Evolutionary conservation across 2,113 vertebrate genomes (phyloP).

Genomic region (Xenopus tropicalis): UCB_Xtro_10.0 CM004448.2:99870501-99871000

Average conservation of each 20-base stretch:
- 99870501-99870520: slow-evolving; percentile 74
- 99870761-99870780: slow-evolving; percentile 81
- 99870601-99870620: slow-evolving; percentile 44
- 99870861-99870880: slow-evolving; percentile 79
- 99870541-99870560: slow-evolving; percentile 55
- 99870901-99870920: slow-evolving; percentile 59
- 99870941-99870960: slow-evolving; percentile 51
- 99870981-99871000: slow-evolving; percentile 26
- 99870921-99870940: slow-evolving; percentile 56
- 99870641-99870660: background rate
- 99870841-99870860: slow-evolving; percentile 78
- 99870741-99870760: slow-evolving; percentile 80
- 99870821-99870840: slow-evolving; percentile 80
- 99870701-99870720: slow-evolving; percentile 74
- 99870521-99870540: slow-evolving; percentile 71
- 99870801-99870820: slow-evolving; percentile 79
- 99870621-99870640: background rate
- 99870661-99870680: background rate
- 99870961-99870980: slow-evolving; percentile 50
- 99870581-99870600: slow-evolving; percentile 67
- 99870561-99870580: slow-evolving; percentile 72
- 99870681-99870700: slow-evolving; percentile 64
- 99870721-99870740: slow-evolving; percentile 85
- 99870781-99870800: slow-evolving; percentile 80
- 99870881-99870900: slow-evolving; percentile 57